phyloP scores from a whole-genome alignment of 2,888 invertebrate genomes.

The Gortyna flavago region DNA sequence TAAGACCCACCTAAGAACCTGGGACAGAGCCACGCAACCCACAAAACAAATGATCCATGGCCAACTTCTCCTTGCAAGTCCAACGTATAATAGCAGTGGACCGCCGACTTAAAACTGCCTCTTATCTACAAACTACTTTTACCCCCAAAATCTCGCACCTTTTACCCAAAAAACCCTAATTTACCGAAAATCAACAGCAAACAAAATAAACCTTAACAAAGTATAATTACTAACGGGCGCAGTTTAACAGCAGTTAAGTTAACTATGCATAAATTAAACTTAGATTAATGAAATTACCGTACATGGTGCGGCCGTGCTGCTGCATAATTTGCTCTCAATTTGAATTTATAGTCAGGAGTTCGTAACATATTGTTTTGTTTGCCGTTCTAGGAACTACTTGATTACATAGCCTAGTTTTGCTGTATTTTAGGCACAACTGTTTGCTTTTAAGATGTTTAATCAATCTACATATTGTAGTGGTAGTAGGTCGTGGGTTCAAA shows the following conservation, averaged over 20 bases:
- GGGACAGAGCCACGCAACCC: too few species aligned
- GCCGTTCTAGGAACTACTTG: constrained; percentile 27
- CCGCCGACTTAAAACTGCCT: background rate
- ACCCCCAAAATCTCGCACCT: constrained; percentile 29
- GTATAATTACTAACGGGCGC: constrained; percentile 60
- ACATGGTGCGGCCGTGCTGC: constrained; percentile 66
- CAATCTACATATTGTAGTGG: background rate
- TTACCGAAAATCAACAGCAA: constrained; percentile 37
- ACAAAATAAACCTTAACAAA: constrained; percentile 60
- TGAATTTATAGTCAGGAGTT: constrained; percentile 69
- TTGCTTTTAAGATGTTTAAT: constrained; percentile 14
- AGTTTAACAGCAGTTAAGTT: constrained; percentile 66
- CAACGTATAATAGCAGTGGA: background rate
- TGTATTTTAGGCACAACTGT: background rate
- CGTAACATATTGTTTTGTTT: constrained; percentile 60
- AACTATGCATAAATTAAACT: constrained; percentile 76
- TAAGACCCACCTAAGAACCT: too few species aligned
- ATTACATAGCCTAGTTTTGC: constrained; percentile 34
- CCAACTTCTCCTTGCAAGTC: too few species aligned
- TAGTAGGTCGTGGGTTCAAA: background rate
- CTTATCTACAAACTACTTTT: constrained; percentile 22
- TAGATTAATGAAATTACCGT: constrained; percentile 77
- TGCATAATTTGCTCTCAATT: constrained; percentile 75
- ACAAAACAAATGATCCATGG: background rate
- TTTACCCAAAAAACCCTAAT: constrained; percentile 42